phyloP scores from a whole-genome alignment of 2,797 vertebrate species.

The Gephyroberyx darwinii region DNA sequence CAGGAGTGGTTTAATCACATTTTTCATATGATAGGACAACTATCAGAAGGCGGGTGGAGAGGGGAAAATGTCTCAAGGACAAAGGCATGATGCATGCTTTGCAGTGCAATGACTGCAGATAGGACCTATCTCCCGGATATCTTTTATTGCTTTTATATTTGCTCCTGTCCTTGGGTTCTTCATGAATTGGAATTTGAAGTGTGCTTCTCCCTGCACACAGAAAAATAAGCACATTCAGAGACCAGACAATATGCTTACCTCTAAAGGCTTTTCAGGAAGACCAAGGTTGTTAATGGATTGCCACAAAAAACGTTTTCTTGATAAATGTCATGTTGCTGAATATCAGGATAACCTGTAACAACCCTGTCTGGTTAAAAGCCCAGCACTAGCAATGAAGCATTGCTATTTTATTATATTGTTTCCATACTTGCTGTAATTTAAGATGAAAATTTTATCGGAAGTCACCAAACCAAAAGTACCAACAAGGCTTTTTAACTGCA shows the following conservation, averaged over 20 bases:
- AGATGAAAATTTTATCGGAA: too few relatives aligned
- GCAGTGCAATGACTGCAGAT: conserved; percentile 75
- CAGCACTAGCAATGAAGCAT: too few relatives aligned
- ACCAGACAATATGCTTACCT: conserved; percentile 33
- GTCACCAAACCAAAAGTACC: too few relatives aligned
- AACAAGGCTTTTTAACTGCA: too few relatives aligned
- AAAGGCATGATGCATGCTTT: conserved; percentile 81
- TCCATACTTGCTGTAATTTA: too few relatives aligned
- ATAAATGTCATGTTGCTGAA: background rate
- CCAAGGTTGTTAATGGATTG: conserved; percentile 2
- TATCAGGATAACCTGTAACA: background rate
- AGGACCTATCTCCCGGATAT: conserved; percentile 76
- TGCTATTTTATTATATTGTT: too few relatives aligned
- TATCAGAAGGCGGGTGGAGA: conserved; percentile 59
- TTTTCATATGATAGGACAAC: conserved; percentile 76
- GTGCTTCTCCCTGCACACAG: conserved; percentile 44
- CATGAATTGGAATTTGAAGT: conserved; percentile 76
- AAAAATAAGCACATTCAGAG: conserved; percentile 65
- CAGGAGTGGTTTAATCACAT: conserved; percentile 79
- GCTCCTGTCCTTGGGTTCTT: conserved; percentile 76
- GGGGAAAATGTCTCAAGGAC: conserved; percentile 81
- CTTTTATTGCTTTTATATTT: conserved; percentile 80
- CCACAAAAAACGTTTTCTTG: background rate
- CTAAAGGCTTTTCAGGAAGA: conserved; percentile 36
- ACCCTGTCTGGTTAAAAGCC: too few relatives aligned